Evolutionary conservation across 2,113 vertebrate genomes (phyloP).

Genomic region (Regulus satrapa): DNA sequence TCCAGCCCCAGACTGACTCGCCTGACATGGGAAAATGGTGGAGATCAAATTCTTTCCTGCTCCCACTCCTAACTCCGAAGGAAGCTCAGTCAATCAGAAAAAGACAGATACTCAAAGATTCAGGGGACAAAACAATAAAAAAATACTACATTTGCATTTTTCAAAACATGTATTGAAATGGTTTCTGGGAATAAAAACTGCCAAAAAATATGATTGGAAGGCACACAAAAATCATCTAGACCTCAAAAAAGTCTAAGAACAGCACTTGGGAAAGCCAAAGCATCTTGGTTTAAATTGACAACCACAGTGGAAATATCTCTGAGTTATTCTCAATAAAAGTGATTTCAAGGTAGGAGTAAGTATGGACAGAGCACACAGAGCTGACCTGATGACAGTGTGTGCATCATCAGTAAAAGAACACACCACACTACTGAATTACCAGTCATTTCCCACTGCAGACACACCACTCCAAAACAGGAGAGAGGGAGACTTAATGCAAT

Average conservation of each 20-base stretch:
- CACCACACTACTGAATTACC: fast-evolving
- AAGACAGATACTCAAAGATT: neutral
- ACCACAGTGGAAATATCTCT: neutral
- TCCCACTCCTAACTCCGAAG: neutral
- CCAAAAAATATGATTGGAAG: neutral
- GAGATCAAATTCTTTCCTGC: neutral
- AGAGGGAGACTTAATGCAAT: neutral
- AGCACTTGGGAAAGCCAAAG: neutral
- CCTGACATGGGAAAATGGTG: fast-evolving
- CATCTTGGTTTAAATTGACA: neutral
- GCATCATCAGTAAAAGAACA: neutral
- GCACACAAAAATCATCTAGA: neutral
- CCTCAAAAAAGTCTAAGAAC: neutral
- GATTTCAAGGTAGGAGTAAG: neutral
- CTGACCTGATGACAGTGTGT: neutral
- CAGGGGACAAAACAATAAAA: neutral
- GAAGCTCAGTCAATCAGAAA: neutral
- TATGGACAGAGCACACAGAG: neutral
- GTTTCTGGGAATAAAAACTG: neutral
- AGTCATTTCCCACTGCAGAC: neutral
- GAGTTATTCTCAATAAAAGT: neutral
- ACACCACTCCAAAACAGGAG: neutral
- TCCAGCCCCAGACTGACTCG: neutral
- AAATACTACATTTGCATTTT: neutral
- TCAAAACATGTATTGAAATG: neutral